Evolutionary conservation across 2,113 vertebrate species (phyloP), one percentile per base, ranked within the genome.

Genomic region (Sardina pilchardus): DNA sequence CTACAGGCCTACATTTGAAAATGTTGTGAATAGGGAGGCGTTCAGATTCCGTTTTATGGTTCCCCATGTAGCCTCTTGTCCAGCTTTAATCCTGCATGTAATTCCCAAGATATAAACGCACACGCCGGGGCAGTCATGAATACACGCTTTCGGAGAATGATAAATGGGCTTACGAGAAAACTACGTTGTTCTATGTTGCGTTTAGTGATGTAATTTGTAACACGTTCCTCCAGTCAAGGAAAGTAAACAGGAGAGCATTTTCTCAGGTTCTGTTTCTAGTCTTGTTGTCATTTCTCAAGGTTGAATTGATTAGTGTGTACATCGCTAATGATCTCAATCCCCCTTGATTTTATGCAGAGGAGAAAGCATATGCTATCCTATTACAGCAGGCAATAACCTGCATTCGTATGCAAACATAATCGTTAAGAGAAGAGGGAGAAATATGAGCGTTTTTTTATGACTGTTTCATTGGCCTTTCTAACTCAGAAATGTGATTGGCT

Each of bases 311-410:
- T 36, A 78, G 71, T 78, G 71, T 78, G 71, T 16, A 34, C 34
- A 78, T 78, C 71, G 30, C 34, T 78, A 78, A 78, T 78, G 71
- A 16, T 34, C 71, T 78, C 71, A 78, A 36, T 78, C 71, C 71
- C 34, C 30, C 26, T 78, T 78, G 71, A 78, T 78, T 78, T 36
- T 78, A 78, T 36, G 71, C 71, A 78, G 71, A 78, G 26, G 71
- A 78, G 71, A 36, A 78, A 78, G 34, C 71, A 78, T 78, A 39
- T 78, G 71, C 34, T 78, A 30, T 78, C 71, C 71, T 36, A 78
- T 78, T 34, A 59, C 24, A 78, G n/a, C 63, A 78, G 14, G 71
- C 71, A 78, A 36, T 36, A 36, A 36, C 71, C 30, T 34, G 16
- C 9, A 36, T 34, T 36, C 14, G 12, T 78, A 78, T 78, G 14